Evolutionary conservation across 2,113 vertebrate genomes (phyloP).

Genomic region (Elephantulus edwardii): DNA sequence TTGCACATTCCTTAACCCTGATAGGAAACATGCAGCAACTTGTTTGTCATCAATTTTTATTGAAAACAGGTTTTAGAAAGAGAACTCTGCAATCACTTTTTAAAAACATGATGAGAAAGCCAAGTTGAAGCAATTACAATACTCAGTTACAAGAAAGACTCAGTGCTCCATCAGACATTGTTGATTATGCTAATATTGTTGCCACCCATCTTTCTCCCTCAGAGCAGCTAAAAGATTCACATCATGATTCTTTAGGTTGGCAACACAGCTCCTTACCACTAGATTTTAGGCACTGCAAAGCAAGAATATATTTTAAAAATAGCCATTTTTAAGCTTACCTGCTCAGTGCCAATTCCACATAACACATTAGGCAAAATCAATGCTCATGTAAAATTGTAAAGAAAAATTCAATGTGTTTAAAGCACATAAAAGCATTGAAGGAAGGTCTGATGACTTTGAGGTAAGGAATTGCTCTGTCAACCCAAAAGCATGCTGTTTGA

Average conservation of each 20-base stretch:
- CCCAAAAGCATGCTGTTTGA: too few relatives aligned
- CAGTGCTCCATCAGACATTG: not conserved
- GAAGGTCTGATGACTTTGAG: too few relatives aligned
- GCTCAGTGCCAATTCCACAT: not conserved
- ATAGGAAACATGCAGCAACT: not conserved
- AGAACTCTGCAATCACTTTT: conserved; percentile 2
- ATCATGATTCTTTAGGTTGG: too few relatives aligned
- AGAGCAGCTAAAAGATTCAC: too few relatives aligned
- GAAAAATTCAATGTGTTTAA: conserved; percentile 6
- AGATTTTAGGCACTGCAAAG: conserved; percentile 28
- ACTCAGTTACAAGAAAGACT: conserved; percentile 1
- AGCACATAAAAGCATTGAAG: not conserved
- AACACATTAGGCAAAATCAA: not conserved
- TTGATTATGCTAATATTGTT: not conserved
- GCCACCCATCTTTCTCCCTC: too few relatives aligned
- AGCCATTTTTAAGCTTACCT: not conserved
- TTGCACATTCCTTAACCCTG: not conserved
- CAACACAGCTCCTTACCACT: too few relatives aligned
- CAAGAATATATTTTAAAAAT: conserved; percentile 12
- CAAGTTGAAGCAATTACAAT: not conserved
- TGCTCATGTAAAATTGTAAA: conserved; percentile 5
- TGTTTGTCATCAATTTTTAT: not conserved
- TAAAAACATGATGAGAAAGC: not conserved
- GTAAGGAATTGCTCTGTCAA: too few relatives aligned
- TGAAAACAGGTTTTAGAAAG: not conserved